A percentile compares a stretch with the other conserved stretches of the same genome.
phyloP scores from a whole-genome alignment of 2,113 vertebrate species.

The Gallinago media region DNA sequence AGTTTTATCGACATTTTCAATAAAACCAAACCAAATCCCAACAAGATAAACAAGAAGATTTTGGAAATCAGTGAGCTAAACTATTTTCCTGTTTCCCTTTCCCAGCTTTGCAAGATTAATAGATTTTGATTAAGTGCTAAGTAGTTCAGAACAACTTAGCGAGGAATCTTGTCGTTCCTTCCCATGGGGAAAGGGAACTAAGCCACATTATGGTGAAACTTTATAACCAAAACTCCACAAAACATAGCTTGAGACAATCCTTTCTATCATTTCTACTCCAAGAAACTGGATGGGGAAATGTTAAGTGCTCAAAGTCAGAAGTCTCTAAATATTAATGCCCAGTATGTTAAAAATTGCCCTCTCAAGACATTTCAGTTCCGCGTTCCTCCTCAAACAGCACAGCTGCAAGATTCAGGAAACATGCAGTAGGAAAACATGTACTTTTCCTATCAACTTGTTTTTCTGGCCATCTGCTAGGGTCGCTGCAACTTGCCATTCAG shows the following conservation, averaged over 20 bases:
- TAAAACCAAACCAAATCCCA: background rate
- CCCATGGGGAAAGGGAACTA: background rate
- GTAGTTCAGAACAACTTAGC: background rate
- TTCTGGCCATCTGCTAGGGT: background rate
- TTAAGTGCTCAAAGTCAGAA: background rate
- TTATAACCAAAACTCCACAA: constrained; percentile 12
- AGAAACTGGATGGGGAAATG: background rate
- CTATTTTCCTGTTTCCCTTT: background rate
- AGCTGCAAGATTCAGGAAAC: background rate
- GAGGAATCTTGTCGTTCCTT: background rate
- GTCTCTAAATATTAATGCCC: background rate
- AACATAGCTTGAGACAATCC: background rate
- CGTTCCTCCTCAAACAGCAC: background rate
- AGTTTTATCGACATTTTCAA: background rate
- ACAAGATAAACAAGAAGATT: background rate
- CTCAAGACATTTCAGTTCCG: background rate
- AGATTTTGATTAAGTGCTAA: background rate
- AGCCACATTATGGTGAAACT: background rate
- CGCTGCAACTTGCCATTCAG: background rate
- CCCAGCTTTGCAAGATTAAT: background rate
- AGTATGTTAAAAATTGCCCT: background rate
- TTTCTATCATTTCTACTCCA: background rate
- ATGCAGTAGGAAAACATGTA: background rate
- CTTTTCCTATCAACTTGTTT: background rate
- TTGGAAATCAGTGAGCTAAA: background rate